These are phyloP conservation scores for Himalopsyche anomala DNA, from an alignment of 2,888 invertebrate species.

Conservation along the genomic window DNA sequence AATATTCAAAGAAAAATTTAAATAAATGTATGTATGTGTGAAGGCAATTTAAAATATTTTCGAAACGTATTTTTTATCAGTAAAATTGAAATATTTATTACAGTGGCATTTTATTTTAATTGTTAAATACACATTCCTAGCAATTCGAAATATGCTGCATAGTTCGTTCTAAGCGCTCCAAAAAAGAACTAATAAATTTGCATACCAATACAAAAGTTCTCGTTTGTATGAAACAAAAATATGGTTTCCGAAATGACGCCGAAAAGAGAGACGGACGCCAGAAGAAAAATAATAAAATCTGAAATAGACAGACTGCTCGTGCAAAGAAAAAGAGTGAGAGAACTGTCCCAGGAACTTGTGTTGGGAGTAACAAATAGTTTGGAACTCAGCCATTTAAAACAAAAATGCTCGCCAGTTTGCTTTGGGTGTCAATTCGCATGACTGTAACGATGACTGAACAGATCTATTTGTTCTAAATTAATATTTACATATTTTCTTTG, in stretches of 20 bases:
- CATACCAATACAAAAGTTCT: slow-evolving; percentile 11
- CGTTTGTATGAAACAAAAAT: slow-evolving; percentile 48
- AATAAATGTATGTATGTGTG: too few relatives aligned
- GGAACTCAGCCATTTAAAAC: slow-evolving; percentile 74
- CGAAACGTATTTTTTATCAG: too few relatives aligned
- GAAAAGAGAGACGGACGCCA: slow-evolving; percentile 60
- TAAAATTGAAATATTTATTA: too few relatives aligned
- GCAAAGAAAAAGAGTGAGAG: slow-evolving; percentile 55
- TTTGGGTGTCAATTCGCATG: neutral
- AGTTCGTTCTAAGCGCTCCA: slow-evolving; percentile 4
- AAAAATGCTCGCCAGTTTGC: slow-evolving; percentile 67
- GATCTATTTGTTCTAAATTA: too few relatives aligned
- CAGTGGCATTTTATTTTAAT: neutral
- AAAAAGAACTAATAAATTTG: slow-evolving; percentile 20
- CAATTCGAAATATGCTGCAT: neutral
- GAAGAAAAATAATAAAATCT: slow-evolving; percentile 63
- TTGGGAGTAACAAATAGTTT: slow-evolving; percentile 72
- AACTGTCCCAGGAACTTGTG: slow-evolving; percentile 56
- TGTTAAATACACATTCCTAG: slow-evolving; percentile 10
- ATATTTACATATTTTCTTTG: too few relatives aligned
- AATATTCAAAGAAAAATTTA: too few relatives aligned
- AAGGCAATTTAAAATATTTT: too few relatives aligned
- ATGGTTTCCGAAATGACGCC: slow-evolving; percentile 58
- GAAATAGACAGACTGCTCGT: slow-evolving; percentile 62
- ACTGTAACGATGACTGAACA: neutral